Evolutionary conservation across 2,888 invertebrate genomes (phyloP).

Genomic region (Neoscelio sp.): DNA sequence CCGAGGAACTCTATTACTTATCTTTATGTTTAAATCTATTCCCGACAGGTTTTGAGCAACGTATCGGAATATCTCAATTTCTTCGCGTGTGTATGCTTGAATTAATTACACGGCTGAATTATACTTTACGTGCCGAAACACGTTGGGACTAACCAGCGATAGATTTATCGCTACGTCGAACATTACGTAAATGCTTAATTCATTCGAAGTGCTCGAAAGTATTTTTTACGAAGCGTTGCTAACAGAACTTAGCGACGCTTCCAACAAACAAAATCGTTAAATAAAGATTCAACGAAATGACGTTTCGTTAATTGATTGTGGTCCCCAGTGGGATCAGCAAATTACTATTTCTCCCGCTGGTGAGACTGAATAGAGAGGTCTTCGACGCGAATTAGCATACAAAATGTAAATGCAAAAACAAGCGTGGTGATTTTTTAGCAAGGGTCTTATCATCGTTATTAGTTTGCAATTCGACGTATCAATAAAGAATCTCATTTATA

Average conservation of each 20-base stretch:
- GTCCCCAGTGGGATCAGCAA: slow-evolving; percentile 10
- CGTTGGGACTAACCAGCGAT: slow-evolving; percentile 46
- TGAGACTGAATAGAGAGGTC: slow-evolving; percentile 17
- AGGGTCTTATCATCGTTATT: slow-evolving; percentile 38
- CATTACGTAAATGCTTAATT: slow-evolving; percentile 33
- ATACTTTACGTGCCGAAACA: slow-evolving; percentile 51
- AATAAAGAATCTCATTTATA: slow-evolving; percentile 23
- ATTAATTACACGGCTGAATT: slow-evolving; percentile 66
- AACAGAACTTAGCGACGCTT: slow-evolving; percentile 36
- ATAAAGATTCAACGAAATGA: slow-evolving; percentile 35
- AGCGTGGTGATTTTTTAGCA: slow-evolving; percentile 33
- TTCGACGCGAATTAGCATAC: slow-evolving; percentile 34
- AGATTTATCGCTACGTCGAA: slow-evolving; percentile 52
- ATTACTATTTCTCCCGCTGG: slow-evolving; percentile 15
- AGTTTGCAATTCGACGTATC: slow-evolving; percentile 29
- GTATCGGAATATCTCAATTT: slow-evolving; percentile 60
- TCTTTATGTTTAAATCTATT: slow-evolving; percentile 63
- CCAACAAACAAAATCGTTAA: slow-evolving; percentile 15
- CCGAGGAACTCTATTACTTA: slow-evolving; percentile 60
- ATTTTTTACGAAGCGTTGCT: slow-evolving; percentile 34
- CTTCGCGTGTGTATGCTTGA: slow-evolving; percentile 54
- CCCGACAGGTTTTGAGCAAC: slow-evolving; percentile 54
- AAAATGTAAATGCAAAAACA: slow-evolving; percentile 45
- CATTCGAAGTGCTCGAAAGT: slow-evolving; percentile 10
- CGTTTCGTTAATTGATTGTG: slow-evolving; percentile 44